phyloP scores from a whole-genome alignment of 2,888 invertebrate species.

The Chaetogeoica ovagalla region DNA sequence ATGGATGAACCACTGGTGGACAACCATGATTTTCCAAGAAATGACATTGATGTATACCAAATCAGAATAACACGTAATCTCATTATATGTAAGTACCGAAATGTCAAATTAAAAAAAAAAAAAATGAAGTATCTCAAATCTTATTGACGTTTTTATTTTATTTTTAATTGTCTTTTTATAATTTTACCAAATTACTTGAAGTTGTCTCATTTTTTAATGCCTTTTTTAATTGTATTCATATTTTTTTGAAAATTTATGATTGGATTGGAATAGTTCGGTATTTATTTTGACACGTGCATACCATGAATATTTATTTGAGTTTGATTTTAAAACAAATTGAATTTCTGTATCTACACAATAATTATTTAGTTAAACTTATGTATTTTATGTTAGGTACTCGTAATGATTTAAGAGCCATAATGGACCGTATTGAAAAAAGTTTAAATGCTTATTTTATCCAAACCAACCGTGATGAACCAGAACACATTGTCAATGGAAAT shows the following conservation, averaged over 20 bases:
- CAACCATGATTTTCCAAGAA: conserved; percentile 80
- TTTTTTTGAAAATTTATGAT: background rate
- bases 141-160: no score
- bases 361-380: background rate
- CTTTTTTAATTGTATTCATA: background rate
- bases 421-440: conserved; percentile 80
- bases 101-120: background rate
- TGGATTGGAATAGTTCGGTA: background rate
- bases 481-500: conserved; percentile 18
- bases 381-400: conserved; percentile 68
- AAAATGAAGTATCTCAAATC: background rate
- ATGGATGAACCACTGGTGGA: conserved; percentile 86
- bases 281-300: no score
- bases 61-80: conserved; percentile 84
- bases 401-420: conserved; percentile 84
- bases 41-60: conserved; percentile 88
- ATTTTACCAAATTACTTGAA: no score
- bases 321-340: background rate
- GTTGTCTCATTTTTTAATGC: background rate
- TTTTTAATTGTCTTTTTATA: no score
- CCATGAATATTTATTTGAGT: no score
- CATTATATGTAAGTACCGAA: conserved; percentile 77
- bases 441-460: conserved; percentile 59
- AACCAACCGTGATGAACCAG: background rate
- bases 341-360: background rate